Percentiles rank a stretch among this genome's conserved stretches.
phyloP scores from a whole-genome alignment of 2,888 invertebrate species.

The Tryphoninae sp. region DNA sequence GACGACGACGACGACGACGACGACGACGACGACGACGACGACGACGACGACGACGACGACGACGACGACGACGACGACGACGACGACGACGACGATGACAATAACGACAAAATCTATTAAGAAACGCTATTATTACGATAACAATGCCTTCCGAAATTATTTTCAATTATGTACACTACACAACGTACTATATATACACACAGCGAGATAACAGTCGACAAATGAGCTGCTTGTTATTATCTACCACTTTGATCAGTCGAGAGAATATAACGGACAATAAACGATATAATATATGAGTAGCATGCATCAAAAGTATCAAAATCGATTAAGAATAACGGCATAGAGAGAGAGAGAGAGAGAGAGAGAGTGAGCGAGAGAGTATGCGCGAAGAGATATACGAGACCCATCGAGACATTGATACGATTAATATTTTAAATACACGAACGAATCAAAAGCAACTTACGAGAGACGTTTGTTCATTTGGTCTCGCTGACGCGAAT shows the following conservation, averaged over 20 bases:
- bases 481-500: slow-evolving; percentile 7
- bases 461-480: not conserved
- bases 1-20: not conserved
- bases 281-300: slow-evolving; percentile 67
- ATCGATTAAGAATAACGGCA: slow-evolving; percentile 24
- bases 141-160: not conserved
- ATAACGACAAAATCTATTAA: not conserved
- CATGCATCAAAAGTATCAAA: slow-evolving; percentile 63
- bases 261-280: slow-evolving; percentile 60
- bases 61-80: not conserved
- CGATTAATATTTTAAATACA: slow-evolving; percentile 24
- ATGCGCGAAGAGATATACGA: not conserved
- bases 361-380: slow-evolving; percentile 12
- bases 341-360: slow-evolving; percentile 18
- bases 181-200: no score
- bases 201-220: not conserved
- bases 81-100: not conserved
- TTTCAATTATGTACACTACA: not conserved
- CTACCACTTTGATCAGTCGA: not conserved
- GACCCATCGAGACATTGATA: no score
- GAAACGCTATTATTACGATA: not conserved
- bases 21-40: not conserved
- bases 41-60: not conserved
- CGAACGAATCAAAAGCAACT: not conserved
- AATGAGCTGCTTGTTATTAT: not conserved